Evolutionary conservation across 1,140 invertebrate genomes (phyloP).

Genomic region (Bombus sibiricus): DNA sequence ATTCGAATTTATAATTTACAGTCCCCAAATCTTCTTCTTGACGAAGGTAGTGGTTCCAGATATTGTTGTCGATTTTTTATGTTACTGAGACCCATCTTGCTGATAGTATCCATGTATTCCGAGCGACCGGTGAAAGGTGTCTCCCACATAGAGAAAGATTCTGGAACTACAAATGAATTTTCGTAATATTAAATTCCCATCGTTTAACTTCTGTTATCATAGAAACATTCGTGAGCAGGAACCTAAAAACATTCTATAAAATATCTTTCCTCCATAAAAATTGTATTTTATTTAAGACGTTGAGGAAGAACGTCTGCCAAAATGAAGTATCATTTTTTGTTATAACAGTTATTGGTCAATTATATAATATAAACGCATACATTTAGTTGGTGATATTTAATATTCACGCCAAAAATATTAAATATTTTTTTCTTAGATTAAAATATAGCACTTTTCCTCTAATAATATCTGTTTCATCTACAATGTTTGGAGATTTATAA

Average conservation of each 20-base stretch:
- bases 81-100: constrained; percentile 83
- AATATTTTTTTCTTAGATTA: background rate
- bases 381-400: no score
- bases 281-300: no score
- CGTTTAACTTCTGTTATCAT: background rate
- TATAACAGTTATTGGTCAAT: no score
- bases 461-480: background rate
- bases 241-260: background rate
- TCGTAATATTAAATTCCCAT: background rate
- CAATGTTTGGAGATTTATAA: background rate
- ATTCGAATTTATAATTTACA: constrained; percentile 25
- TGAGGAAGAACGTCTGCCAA: no score
- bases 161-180: constrained; percentile 74
- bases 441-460: background rate
- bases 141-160: constrained; percentile 81
- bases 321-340: no score
- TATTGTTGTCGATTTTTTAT: constrained; percentile 85
- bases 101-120: constrained; percentile 85
- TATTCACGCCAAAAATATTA: no score
- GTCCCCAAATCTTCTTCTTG: constrained; percentile 34
- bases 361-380: no score
- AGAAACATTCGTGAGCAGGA: background rate
- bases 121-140: constrained; percentile 82
- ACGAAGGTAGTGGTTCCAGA: constrained; percentile 80
- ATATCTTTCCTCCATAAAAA: background rate